These are phyloP conservation scores for Chrosomus eos DNA, from an alignment of 2,797 vertebrate genomes.

Conservation along the genomic window DNA sequence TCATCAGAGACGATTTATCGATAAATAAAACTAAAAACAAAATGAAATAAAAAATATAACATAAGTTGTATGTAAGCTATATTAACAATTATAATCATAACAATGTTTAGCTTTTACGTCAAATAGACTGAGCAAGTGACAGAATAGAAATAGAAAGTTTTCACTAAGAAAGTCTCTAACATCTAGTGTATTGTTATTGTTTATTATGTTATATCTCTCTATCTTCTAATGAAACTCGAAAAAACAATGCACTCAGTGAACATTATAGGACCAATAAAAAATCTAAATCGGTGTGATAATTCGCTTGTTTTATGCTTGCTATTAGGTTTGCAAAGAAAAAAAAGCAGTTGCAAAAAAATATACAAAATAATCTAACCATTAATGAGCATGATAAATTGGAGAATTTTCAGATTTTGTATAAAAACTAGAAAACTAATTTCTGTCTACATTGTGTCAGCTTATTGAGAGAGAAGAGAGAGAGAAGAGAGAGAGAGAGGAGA, in stretches of 20 bases:
- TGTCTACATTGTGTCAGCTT: constrained; percentile 6
- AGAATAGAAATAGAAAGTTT: background rate
- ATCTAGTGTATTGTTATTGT: background rate
- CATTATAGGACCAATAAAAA: background rate
- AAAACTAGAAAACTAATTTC: background rate
- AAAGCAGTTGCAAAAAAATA: background rate
- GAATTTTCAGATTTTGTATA: background rate
- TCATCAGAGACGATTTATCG: background rate
- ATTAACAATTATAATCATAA: background rate
- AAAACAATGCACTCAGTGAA: background rate
- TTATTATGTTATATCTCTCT: background rate
- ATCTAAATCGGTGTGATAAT: background rate
- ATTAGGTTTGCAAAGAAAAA: background rate
- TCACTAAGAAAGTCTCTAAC: background rate
- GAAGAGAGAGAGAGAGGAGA: background rate
- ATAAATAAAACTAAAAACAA: background rate
- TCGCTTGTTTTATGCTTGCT: background rate
- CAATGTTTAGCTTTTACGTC: background rate
- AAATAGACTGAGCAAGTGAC: background rate
- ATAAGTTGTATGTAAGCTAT: background rate
- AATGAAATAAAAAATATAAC: no score
- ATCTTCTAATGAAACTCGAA: background rate
- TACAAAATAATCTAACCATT: background rate
- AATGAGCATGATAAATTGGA: background rate
- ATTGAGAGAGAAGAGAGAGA: background rate